These are phyloP conservation scores for Drosophila mayri DNA, from an alignment of 1,140 invertebrate genomes.

Conservation along the genomic window DNA sequence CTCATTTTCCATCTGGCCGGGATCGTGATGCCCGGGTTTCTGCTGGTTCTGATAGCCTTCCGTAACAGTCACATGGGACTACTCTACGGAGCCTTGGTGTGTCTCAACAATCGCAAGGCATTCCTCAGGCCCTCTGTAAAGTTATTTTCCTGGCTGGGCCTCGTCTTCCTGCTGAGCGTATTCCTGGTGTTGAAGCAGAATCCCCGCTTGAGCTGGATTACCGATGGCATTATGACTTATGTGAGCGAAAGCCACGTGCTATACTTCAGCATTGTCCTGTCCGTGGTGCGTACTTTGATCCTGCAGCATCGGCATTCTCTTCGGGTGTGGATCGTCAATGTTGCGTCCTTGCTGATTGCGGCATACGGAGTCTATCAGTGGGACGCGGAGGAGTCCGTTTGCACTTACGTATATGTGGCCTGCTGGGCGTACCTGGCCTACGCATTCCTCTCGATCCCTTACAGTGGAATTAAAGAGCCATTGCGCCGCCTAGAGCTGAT, in stretches of 20 bases:
- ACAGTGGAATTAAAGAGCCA: constrained; percentile 80
- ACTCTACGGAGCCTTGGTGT: constrained; percentile 30
- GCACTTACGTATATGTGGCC: constrained; percentile 84
- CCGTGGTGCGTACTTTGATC: constrained; percentile 53
- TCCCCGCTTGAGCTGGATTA: constrained; percentile 36
- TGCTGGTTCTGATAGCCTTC: constrained; percentile 66
- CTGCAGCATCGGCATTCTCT: constrained; percentile 27
- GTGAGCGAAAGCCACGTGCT: constrained; percentile 85
- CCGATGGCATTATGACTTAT: not conserved
- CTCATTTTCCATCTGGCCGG: constrained; percentile 8
- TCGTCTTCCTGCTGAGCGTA: constrained; percentile 80
- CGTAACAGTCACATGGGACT: constrained; percentile 47
- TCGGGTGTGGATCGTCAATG: constrained; percentile 49
- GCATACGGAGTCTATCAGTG: constrained; percentile 48
- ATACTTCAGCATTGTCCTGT: constrained; percentile 69
- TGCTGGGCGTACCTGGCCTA: constrained; percentile 85
- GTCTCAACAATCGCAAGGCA: constrained; percentile 30
- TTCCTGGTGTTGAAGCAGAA: constrained; percentile 88
- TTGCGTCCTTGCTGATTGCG: constrained; percentile 27
- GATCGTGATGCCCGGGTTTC: constrained; percentile 38
- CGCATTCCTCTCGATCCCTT: constrained; percentile 47
- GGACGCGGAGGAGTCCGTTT: constrained; percentile 71
- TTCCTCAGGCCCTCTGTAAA: constrained; percentile 35
- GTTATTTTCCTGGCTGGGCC: constrained; percentile 47
- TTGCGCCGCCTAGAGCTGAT: constrained; percentile 85